Evolutionary conservation across 2,797 vertebrate species (phyloP).

Genomic region (Furcifer pardalis): DNA sequence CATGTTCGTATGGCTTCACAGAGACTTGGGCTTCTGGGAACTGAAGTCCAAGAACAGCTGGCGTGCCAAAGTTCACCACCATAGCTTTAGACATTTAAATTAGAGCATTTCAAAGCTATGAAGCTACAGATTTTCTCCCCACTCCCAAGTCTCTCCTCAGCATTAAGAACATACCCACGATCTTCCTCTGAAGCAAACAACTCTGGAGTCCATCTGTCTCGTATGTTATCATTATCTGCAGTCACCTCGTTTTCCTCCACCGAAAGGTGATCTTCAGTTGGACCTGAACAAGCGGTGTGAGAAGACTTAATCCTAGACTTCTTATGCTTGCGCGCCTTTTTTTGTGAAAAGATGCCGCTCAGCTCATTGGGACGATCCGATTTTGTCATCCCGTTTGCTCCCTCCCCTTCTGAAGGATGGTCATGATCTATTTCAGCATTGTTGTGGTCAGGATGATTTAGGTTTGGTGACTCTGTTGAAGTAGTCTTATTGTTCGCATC

Average conservation of each 20-base stretch:
- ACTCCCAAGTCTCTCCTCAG: not conserved
- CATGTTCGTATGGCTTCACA: no score
- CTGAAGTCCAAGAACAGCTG: no score
- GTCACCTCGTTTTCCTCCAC: accelerated
- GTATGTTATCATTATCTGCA: accelerated
- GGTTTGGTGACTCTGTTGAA: accelerated
- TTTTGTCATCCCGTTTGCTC: accelerated
- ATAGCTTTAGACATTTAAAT: no score
- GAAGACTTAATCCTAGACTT: not conserved
- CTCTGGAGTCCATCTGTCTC: accelerated
- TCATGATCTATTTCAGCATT: not conserved
- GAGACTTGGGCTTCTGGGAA: no score
- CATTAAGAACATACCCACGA: not conserved
- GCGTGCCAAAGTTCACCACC: no score
- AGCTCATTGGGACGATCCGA: accelerated
- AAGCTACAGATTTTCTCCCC: no score
- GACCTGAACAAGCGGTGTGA: not conserved
- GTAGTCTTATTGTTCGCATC: not conserved
- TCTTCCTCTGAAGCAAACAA: not conserved
- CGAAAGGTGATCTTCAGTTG: accelerated
- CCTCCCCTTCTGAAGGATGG: not conserved
- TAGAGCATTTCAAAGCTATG: no score
- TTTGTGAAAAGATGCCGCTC: not conserved
- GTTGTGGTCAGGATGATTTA: no score
- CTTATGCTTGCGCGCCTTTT: not conserved